Evolutionary conservation across 1,140 invertebrate species (phyloP), one percentile per base, ranked within the genome.

Genomic region (Zeugodacus cucurbitae): DNA sequence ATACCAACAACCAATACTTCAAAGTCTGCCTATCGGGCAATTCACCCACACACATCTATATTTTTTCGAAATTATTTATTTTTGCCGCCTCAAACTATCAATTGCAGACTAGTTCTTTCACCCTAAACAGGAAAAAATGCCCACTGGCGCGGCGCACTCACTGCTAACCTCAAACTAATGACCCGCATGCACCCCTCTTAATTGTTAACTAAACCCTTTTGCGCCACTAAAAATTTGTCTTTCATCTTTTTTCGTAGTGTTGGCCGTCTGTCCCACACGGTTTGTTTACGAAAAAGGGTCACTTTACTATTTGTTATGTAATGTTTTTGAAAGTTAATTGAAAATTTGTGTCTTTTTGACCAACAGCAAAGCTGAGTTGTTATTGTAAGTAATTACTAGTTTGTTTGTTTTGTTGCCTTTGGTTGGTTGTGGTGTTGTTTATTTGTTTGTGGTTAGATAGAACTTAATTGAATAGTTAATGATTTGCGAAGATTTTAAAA

Each of bases 261-360:
- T 32, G 37, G 10, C n/a, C n/a, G 3, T 48, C 11, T 48, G 32
- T 37, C 8, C 32, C 34, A 34, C 37, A 20, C 22, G 44, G 26
- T 54, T 82, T 82, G 70, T 41, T 11, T 82, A 8, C 74, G 41
- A 82, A 82, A 82, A 82, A 26, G 74, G 74, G 37, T 48, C 26
- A 44, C 10, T 82, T 26, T 44, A 17, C 8, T 54, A 82, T 82
- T 48, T 54, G 20, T 48, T 48, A 29, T 29, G 41, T 29, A 48
- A 48, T 82, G 85, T 86, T 86, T 86, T 58, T 86, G 85, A 86
- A 86, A 59, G 54, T 86, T 59, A 86, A 86, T 86, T 86, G 85
- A 86, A 86, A 58, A 59, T 86, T 58, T 86, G 48, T 59, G 37
- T 82, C 2, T 86, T 37, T 32, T 20, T 59, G 54, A 86, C 85